phyloP scores from a whole-genome alignment of 2,888 invertebrate genomes.

The Listrodromus nycthemerus region DNA sequence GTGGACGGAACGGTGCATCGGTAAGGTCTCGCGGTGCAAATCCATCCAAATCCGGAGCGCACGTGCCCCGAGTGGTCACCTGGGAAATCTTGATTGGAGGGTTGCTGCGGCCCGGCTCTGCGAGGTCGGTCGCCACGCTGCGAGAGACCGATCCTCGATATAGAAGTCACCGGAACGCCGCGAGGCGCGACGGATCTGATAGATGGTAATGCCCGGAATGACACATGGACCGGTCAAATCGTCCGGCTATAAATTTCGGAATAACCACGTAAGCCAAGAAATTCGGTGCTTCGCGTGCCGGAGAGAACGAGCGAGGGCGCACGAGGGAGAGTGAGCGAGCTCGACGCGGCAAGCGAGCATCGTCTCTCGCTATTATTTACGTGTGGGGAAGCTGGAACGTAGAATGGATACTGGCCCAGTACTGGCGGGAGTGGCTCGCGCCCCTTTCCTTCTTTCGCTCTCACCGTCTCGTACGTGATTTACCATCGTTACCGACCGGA shows the following conservation, averaged over 20 bases:
- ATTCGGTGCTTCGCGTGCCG: conserved; percentile 53
- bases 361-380: conserved; percentile 65
- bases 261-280: conserved; percentile 77
- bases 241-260: conserved; percentile 76
- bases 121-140: conserved; percentile 1
- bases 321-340: conserved; percentile 4
- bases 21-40: conserved; percentile 36
- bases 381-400: conserved; percentile 45
- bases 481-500: conserved; percentile 60
- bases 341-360: conserved; percentile 3
- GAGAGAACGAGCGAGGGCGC: background rate
- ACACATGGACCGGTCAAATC: conserved; percentile 79
- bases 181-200: conserved; percentile 75
- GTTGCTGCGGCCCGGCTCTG: conserved; percentile 10
- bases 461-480: conserved; percentile 58
- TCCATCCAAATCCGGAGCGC: conserved; percentile 48
- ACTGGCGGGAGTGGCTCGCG: conserved; percentile 59
- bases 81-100: conserved; percentile 65
- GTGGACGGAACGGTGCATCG: background rate
- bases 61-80: conserved; percentile 59
- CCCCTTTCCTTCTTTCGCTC: conserved; percentile 42
- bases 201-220: conserved; percentile 79
- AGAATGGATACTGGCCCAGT: conserved; percentile 59
- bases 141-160: conserved; percentile 52
- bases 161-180: conserved; percentile 67